A percentile compares a stretch with the other conserved stretches of the same genome.
Evolutionary conservation across 2,888 invertebrate species (phyloP).

Genomic region (Cyrtodaria siliqua): DNA sequence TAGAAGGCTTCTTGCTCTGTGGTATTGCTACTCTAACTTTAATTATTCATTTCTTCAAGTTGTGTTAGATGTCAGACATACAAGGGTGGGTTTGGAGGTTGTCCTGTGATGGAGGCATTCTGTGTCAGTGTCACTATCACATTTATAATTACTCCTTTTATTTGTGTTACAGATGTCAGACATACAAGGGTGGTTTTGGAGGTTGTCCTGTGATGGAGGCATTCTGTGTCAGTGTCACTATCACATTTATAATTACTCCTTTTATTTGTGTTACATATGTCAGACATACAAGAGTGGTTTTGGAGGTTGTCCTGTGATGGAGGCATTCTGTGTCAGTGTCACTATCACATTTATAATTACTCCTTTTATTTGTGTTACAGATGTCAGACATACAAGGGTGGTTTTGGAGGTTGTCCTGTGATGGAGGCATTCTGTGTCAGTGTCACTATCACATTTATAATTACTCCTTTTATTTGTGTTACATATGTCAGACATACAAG

Average conservation of each 20-base stretch:
- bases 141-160: too few relatives aligned
- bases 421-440: slow-evolving; percentile 99
- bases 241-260: too few relatives aligned
- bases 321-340: slow-evolving; percentile 99
- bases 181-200: slow-evolving; percentile 99
- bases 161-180: slow-evolving; percentile 95
- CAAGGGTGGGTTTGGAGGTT: slow-evolving; percentile 99
- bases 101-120: slow-evolving; percentile 98
- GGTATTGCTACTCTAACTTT: too few relatives aligned
- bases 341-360: too few relatives aligned
- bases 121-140: too few relatives aligned
- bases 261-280: slow-evolving; percentile 94
- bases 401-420: slow-evolving; percentile 97
- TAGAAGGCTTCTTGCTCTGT: too few relatives aligned
- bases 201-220: slow-evolving; percentile 98
- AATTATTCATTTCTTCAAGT: too few relatives aligned
- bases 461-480: slow-evolving; percentile 90
- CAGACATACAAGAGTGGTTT: slow-evolving; percentile 99
- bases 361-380: too few relatives aligned
- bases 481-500: slow-evolving; percentile 98
- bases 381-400: slow-evolving; percentile 99
- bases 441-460: slow-evolving; percentile 94
- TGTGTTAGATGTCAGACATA: slow-evolving; percentile 96
- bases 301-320: slow-evolving; percentile 96
- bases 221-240: slow-evolving; percentile 98